Base-by-base conservation (phyloP, 2,888 invertebrate genomes). In the Helleia helle region DNA sequence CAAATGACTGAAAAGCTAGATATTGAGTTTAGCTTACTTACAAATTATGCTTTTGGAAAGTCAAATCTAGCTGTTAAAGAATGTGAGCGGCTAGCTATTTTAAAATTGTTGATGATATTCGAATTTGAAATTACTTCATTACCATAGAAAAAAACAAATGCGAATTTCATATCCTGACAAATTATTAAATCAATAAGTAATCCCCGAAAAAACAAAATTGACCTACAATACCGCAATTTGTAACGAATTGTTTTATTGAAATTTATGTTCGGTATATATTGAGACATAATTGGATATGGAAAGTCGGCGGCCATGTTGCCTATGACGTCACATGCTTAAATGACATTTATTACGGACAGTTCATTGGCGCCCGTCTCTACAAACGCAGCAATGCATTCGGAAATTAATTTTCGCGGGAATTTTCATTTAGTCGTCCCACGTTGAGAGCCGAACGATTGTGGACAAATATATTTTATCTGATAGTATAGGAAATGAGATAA, bases 221-320 rank as follows among this genome's bases (percentile, higher is more conserved):
- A n/a, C n/a, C 18, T 22, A 8, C 36, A 56, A 53, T 60, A 55
- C 71, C 73, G 59, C 71, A 74, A 73, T 72, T 71, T 71, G 71
- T 73, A 71, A 73, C 72, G 74, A 75, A 77, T 75, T 72, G 68
- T 71, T 65, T 75, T 76, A 74, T 76, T 71, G 74, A 74, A 77
- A 77, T 79, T 77, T 73, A 76, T 74, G 74, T 73, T 66, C 69
- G 65, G 67, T 71, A n/a, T 71, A 71, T 75, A 74, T 79, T 75
- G 70, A 71, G 71, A 71, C 67, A 69, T 76, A 79, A 76, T 74
- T 79, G 72, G 71, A 73, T 68, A 70, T 64, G 63, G 68, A 67
- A 68, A 66, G 70, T 64, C 66, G 64, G 61, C 65, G 55, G 65
- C 67, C 67, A 69, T 65, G 60, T 68, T 71, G n/a, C n/a, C n/a